Evolutionary conservation across 2,113 vertebrate species (phyloP), one percentile per base, ranked within the genome.

Genomic region (Piaya cayana): DNA sequence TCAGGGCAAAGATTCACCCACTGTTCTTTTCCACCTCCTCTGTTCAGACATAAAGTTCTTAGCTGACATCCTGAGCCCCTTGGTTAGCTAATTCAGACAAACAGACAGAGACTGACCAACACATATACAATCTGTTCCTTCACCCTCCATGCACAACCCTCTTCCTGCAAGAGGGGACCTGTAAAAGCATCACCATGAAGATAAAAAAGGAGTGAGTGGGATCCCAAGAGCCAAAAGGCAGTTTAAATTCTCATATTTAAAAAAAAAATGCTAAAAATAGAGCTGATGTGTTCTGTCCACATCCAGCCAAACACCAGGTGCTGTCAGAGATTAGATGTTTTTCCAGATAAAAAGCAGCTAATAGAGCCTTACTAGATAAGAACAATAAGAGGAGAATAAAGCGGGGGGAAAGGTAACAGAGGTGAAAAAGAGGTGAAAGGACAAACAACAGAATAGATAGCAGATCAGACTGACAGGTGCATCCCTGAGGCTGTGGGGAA

Each of bases 251-350:
- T 76, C 77, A 19, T 52, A 53, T n/a, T 52, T 55, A 47, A 20
- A 49, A 49, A 49, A 23, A 22, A 58, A 47, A 20, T 4, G 30
- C 15, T 17, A 56, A 62, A 72, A 27, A 11, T 2, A 43, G 34
- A 70, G 32, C 25, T 69, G 78, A 36, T 76, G 13, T 65, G 82
- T 74, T 88, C 84, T 82, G 63, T 71, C 76, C 88, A 79, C 50
- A 1, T 82, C 71, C 76, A 83, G 71, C 30, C 52, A 78, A 96
- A 87, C 32, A 72, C 47, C 88, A 92, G 88, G 55, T 84, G 92
- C 67, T 97, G 72, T 53, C 82, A 92, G 82, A 93, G 94, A 96
- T 95, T 29, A 92, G 95, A 88, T 20, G 8, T 49, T 89, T 90
- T 64, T 25, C 47, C 62, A 95, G 93, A 95, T 90, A 59, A 95